Evolutionary conservation across 2,888 invertebrate species (phyloP).

Genomic region (Ecliptopera silaceata): DNA sequence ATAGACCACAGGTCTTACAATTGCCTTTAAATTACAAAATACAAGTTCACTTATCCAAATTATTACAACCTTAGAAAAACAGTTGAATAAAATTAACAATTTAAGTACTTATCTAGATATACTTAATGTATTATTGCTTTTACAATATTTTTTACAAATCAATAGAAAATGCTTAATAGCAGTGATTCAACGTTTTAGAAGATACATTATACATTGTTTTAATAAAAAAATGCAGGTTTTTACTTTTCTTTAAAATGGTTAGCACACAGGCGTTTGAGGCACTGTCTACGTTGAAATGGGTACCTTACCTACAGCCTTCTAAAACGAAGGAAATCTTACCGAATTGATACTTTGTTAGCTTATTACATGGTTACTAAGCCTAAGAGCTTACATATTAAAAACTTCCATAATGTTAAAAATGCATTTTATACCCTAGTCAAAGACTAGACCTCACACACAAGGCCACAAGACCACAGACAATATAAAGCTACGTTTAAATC

Average conservation of each 20-base stretch:
- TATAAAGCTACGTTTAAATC: not conserved
- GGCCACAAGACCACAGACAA: not conserved
- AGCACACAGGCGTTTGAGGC: not conserved
- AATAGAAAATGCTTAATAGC: constrained; percentile 13
- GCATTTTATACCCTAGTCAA: constrained; percentile 23
- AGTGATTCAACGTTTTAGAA: not conserved
- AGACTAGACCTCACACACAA: constrained; percentile 24
- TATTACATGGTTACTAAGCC: constrained; percentile 7
- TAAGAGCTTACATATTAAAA: not conserved
- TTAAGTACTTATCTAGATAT: not conserved
- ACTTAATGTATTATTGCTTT: not conserved
- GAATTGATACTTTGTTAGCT: constrained; percentile 1
- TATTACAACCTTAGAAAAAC: constrained; percentile 4
- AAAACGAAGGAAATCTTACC: constrained; percentile 38
- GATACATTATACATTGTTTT: not conserved
- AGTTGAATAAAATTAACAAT: not conserved
- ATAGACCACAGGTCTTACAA: constrained; percentile 78
- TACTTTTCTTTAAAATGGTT: not conserved
- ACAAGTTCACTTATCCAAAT: not conserved
- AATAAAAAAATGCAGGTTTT: constrained; percentile 3
- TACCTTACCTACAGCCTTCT: constrained; percentile 33
- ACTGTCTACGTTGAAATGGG: not conserved
- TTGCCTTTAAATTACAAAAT: constrained; percentile 25
- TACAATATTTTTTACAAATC: not conserved
- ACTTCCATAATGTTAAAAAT: constrained; percentile 16